A percentile compares a stretch with the other conserved stretches of the same genome.
These are phyloP conservation scores for Drosophila bunnanda DNA, from an alignment of 2,888 invertebrate species.

Conservation along the genomic window DNA sequence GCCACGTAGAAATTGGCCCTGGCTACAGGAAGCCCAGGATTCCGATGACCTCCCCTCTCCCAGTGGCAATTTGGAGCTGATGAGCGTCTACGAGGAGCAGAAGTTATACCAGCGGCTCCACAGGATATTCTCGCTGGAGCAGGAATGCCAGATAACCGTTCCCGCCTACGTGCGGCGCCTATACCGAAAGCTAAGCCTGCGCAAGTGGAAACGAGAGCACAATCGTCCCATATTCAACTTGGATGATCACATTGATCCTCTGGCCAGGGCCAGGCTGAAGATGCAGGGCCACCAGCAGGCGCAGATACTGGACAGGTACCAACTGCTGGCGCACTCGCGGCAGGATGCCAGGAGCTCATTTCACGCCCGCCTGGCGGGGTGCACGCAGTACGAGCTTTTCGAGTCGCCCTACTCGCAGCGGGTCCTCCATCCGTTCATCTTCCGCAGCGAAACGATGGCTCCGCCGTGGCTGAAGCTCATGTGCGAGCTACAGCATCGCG, in stretches of 20 bases:
- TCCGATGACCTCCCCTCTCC: slow-evolving; percentile 25
- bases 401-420: slow-evolving; percentile 90
- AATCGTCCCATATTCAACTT: slow-evolving; percentile 86
- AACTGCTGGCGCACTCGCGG: slow-evolving; percentile 74
- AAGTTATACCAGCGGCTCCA: slow-evolving; percentile 77
- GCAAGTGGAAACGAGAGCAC: slow-evolving; percentile 86
- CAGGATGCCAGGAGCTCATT: slow-evolving; percentile 76
- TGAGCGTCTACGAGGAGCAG: slow-evolving; percentile 83
- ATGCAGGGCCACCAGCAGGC: slow-evolving; percentile 41
- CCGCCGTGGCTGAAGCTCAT: slow-evolving; percentile 89
- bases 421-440: slow-evolving; percentile 92
- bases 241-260: slow-evolving; percentile 83
- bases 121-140: slow-evolving; percentile 71
- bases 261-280: slow-evolving; percentile 47
- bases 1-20: slow-evolving; percentile 85
- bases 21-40: slow-evolving; percentile 80
- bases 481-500: slow-evolving; percentile 85
- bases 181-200: slow-evolving; percentile 87
- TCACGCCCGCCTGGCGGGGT: slow-evolving; percentile 86
- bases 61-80: slow-evolving; percentile 66
- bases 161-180: slow-evolving; percentile 85
- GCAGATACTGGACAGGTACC: slow-evolving; percentile 83
- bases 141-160: slow-evolving; percentile 71
- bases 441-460: slow-evolving; percentile 88
- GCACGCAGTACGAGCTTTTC: slow-evolving; percentile 86